Evolutionary conservation across 2,113 vertebrate genomes (phyloP).

Genomic region (Miniopterus natalensis): DNA sequence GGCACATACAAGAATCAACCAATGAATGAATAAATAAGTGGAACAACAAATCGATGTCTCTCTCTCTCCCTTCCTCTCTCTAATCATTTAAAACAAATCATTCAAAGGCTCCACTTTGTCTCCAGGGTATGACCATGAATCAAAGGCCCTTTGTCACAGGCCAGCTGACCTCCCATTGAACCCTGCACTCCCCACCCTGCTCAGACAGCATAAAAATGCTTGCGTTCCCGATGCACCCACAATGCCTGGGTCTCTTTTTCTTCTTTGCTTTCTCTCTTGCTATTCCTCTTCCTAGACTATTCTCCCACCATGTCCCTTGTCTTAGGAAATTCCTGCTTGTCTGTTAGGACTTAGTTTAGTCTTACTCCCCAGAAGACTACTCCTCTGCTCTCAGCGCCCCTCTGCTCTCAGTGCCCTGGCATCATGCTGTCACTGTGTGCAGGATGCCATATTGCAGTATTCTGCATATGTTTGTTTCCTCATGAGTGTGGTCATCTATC

Average conservation of each 20-base stretch:
- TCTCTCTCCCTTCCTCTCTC: too few species aligned
- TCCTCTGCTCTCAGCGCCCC: not conserved
- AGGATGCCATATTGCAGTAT: not conserved
- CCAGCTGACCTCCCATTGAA: too few species aligned
- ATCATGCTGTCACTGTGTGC: not conserved
- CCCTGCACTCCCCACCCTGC: accelerated
- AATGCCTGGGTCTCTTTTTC: not conserved
- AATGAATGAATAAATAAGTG: too few species aligned
- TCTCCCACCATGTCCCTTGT: not conserved
- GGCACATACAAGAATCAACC: too few species aligned
- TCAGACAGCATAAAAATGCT: not conserved
- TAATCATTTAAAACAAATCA: too few species aligned
- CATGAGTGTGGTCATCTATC: not conserved
- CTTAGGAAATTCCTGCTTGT: not conserved
- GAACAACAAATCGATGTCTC: too few species aligned
- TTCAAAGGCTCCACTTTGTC: not conserved
- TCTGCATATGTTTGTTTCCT: not conserved
- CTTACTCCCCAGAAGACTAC: not conserved
- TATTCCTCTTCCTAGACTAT: not conserved
- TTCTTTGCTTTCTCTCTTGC: not conserved
- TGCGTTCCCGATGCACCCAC: not conserved
- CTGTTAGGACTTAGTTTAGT: not conserved
- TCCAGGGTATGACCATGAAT: not conserved
- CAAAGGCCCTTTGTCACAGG: not conserved
- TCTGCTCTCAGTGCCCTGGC: not conserved